These are phyloP conservation scores for Diadophis punctatus DNA, from an alignment of 2,113 vertebrate genomes.

Conservation along the genomic window DNA sequence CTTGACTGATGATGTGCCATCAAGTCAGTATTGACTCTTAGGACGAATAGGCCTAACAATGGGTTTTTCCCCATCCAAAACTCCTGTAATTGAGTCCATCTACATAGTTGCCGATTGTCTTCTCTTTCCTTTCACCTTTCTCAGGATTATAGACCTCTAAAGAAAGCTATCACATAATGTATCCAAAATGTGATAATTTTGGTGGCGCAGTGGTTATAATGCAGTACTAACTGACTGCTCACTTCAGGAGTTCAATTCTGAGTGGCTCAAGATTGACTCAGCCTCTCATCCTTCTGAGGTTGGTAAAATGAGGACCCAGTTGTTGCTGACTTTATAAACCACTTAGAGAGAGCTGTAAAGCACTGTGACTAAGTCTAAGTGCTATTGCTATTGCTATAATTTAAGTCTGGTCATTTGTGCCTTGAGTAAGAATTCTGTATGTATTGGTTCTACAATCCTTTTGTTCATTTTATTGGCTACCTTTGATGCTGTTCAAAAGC, in stretches of 20 bases:
- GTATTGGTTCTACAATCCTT: background rate
- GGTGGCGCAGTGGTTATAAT: too few species aligned
- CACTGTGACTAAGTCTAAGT: background rate
- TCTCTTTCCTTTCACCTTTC: background rate
- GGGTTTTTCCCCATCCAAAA: background rate
- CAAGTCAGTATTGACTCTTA: background rate
- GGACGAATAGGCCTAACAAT: background rate
- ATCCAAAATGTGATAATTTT: background rate
- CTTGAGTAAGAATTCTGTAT: background rate
- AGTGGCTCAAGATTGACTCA: background rate
- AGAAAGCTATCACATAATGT: background rate
- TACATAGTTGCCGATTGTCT: background rate
- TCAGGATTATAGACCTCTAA: background rate
- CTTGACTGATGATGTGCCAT: background rate
- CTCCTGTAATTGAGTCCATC: background rate
- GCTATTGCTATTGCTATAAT: background rate
- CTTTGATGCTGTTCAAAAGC: background rate
- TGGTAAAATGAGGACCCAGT: background rate
- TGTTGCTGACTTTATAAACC: background rate
- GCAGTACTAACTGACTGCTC: too few species aligned
- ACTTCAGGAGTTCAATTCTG: too few species aligned
- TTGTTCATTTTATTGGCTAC: background rate
- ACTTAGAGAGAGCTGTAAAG: background rate
- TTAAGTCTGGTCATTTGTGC: background rate
- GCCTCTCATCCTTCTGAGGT: background rate